Base-by-base conservation (phyloP, 1,140 invertebrate genomes). In the Diorhabda elongata region DNA sequence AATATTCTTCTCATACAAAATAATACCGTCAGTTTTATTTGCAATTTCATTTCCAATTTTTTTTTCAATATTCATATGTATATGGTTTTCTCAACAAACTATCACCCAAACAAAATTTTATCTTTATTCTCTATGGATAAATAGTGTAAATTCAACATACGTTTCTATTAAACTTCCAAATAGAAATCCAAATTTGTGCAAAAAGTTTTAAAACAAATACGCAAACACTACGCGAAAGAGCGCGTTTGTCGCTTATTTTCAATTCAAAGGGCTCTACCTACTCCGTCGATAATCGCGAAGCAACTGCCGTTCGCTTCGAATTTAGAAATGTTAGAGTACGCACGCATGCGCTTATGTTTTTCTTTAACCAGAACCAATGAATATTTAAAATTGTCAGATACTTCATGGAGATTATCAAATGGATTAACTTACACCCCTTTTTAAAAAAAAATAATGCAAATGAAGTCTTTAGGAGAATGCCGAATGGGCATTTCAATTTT, bases 281-380 rank as follows among this genome's bases (percentile, higher is more conserved):
- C 59, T 69, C 64, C 64, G 56, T 52, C 71, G 63, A 47, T 44
- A 62, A 69, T 66, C 71, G 67, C 71, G 71, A 64, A 69, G 67
- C 66, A 71, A 72, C 71, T 72, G 71, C 64, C 62, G 68, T 45
- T 61, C 64, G 71, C 52, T 67, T 7, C n/a, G 57, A 45, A 67
- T 58, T 58, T 44, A 64, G 61, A 69, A 72, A 60, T 72, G 43
- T 4, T 47, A 68, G 56, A 42, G 56, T 58, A 11, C 42, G 44
- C 52, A 68, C 71, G 71, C 71, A 67, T 57, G 71, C 71, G 71
- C 68, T 44, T 26, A 72, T 64, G 64, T 68, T 69, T 60, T 66
- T 67, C 64, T 69, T 58, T 60, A 45, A 47, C 58, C 66, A 67
- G 58, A 59, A n/a, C 66, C 66, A 44, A 67, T 67, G 66, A 67